These are phyloP conservation scores for Caenorhabditis sp. DNA, from an alignment of 2,888 invertebrate genomes.

Conservation along the genomic window DNA sequence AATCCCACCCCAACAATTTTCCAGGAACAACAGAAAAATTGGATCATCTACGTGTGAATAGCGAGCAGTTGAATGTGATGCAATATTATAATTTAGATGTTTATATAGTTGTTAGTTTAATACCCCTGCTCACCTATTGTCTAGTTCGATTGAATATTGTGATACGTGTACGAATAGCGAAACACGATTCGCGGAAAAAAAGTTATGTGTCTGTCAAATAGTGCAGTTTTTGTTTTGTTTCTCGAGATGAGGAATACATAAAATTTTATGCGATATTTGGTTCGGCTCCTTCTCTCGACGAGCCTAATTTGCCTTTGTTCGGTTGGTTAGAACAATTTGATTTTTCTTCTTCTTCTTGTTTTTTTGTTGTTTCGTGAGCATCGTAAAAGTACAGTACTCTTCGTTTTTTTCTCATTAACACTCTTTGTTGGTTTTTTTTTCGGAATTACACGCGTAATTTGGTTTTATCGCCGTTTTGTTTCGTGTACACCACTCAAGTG, in stretches of 20 bases:
- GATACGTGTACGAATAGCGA: background rate
- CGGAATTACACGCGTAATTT: slow-evolving; percentile 4
- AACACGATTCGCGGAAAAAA: background rate
- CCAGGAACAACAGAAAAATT: slow-evolving; percentile 9
- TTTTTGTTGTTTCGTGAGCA: background rate
- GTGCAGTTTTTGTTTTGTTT: background rate
- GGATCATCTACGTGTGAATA: slow-evolving; percentile 22
- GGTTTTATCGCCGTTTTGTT: slow-evolving; percentile 1
- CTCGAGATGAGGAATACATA: background rate
- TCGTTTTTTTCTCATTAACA: background rate
- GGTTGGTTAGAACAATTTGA: background rate
- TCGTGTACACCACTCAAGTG: background rate
- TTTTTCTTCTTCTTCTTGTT: background rate
- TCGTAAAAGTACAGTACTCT: background rate
- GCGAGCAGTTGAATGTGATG: slow-evolving; percentile 10
- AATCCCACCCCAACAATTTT: background rate
- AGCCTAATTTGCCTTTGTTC: background rate
- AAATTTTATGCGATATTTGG: background rate
- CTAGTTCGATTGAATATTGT: background rate
- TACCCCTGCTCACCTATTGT: background rate
- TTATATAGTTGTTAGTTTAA: slow-evolving; percentile 10
- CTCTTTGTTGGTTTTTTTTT: slow-evolving; percentile 9
- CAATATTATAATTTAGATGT: slow-evolving; percentile 39
- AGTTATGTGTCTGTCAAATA: background rate
- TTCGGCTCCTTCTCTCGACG: too few relatives aligned